Conservation (phyloP, 1,140 invertebrate genomes). For the Cydia splendana region DNA sequence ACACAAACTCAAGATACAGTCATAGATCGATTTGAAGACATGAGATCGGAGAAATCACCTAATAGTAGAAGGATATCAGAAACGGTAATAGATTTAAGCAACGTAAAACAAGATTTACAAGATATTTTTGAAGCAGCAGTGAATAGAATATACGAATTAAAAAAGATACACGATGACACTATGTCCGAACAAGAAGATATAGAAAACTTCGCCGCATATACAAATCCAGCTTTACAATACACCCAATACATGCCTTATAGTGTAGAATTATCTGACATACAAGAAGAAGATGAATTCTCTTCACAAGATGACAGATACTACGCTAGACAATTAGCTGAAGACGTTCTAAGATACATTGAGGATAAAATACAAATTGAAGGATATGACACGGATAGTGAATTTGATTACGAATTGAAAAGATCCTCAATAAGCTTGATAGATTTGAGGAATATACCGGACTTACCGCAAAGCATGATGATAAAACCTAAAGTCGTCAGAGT, state of each 20-base stretch:
- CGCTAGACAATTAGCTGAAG: conserved; percentile 53
- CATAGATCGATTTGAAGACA: conserved; percentile 61
- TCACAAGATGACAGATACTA: conserved; percentile 40
- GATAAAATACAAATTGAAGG: conserved; percentile 52
- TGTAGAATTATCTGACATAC: conserved; percentile 70
- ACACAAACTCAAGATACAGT: conserved; percentile 75
- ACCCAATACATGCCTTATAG: conserved; percentile 63
- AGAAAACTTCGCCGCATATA: conserved; percentile 69
- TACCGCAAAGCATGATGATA: conserved; percentile 68
- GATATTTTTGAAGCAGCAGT: conserved; percentile 67
- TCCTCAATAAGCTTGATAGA: conserved; percentile 70
- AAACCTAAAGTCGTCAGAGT: conserved; percentile 65
- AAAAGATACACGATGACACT: conserved; percentile 62
- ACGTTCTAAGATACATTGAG: conserved; percentile 65
- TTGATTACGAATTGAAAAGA: conserved; percentile 56
- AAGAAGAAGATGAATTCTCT: conserved; percentile 74
- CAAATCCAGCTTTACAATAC: conserved; percentile 61
- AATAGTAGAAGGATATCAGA: conserved; percentile 63
- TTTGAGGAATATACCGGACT: conserved; percentile 69
- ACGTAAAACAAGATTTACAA: conserved; percentile 71
- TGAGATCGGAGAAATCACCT: conserved; percentile 43
- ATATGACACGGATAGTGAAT: conserved; percentile 58
- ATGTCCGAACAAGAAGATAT: conserved; percentile 72
- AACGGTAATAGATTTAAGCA: conserved; percentile 66
- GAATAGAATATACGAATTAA: conserved; percentile 53